Evolutionary conservation across 2,113 vertebrate species (phyloP).

Genomic region (Strix uralensis): DNA sequence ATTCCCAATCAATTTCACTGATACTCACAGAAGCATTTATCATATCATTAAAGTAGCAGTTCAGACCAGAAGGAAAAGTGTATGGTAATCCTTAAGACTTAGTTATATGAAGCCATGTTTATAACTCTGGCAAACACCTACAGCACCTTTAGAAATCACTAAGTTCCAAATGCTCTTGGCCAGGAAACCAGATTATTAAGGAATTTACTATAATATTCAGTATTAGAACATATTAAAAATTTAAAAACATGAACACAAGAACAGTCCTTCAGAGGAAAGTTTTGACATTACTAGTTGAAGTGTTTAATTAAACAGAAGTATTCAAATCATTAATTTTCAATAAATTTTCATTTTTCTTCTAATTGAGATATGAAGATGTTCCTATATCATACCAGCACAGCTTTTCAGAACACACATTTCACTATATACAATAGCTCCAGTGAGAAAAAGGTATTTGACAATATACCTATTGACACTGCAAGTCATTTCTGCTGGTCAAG

Average conservation of each 20-base stretch:
- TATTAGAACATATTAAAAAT: background rate
- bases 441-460: background rate
- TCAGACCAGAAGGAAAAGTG: background rate
- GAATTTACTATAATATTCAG: background rate
- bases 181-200: background rate
- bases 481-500: background rate
- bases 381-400: background rate
- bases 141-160: background rate
- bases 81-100: background rate
- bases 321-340: background rate
- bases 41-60: background rate
- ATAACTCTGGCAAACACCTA: background rate
- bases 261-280: background rate
- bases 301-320: background rate
- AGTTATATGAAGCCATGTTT: background rate
- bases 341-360: background rate
- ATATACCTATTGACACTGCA: background rate
- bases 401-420: background rate
- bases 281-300: background rate
- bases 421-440: fast-evolving
- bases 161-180: background rate
- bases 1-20: background rate
- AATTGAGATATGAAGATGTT: background rate
- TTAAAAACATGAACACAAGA: background rate
- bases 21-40: background rate